Evolutionary conservation across 2,888 invertebrate genomes (phyloP), one percentile per base, ranked within the genome.

Genomic region (Cotesia congregata): DNA sequence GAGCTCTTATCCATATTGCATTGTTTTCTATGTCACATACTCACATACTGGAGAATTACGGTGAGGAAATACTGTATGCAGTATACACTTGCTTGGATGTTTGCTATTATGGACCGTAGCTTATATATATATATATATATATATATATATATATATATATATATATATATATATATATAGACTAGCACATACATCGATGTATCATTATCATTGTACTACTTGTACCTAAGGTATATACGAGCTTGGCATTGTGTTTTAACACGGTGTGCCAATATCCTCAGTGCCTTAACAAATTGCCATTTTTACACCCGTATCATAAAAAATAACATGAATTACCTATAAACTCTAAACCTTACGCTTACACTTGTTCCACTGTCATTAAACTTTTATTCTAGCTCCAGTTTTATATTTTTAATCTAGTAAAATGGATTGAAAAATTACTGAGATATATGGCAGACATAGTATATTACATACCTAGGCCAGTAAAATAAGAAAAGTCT

Each of bases 221-320:
- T 30, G 30, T 30, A 30, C 30, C 67, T 67, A 50, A 15, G 39
- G 6, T 65, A 67, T 41, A 61, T 20, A 38, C 39, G 59, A 61
- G 67, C 67, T 75, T 71, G 50, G 62, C 73, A 72, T 75, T 78
- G 76, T 76, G 75, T 69, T 76, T 73, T 75, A 71, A 39, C 50
- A 30, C 39, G 38, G 72, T 67, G 72, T 76, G 75, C 78, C 77
- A 76, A 78, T 80, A 76, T 67, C 71, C 76, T 41, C 68, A 30
- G 69, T 69, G 39, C 50, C 61, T 61, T 64, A 78, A 77, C 74
- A 80, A 80, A 79, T 79, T 76, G 75, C 68, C 78, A 77, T 80
- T 78, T 79, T 77, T 72, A 20, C 75, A 72, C 67, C 67, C 65
- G 38, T 67, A 30, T 41, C 50, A 2, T 67, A 38, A 20, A 60